Evolutionary conservation across 2,113 vertebrate species (phyloP).

Genomic region (Taurulus bubalis): DNA sequence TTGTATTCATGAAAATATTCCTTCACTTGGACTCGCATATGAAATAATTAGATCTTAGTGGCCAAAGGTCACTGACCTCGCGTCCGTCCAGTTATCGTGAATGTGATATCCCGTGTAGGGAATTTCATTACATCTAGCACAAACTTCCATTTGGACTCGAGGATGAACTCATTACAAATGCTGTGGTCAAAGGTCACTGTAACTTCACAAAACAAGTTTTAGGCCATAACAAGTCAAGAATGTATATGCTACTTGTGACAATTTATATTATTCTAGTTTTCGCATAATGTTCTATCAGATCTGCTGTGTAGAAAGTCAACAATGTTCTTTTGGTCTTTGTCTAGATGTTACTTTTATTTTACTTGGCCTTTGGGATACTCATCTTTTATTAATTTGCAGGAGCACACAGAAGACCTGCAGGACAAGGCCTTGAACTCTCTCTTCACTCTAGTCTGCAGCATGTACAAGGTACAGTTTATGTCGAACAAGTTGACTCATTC

Average conservation of each 20-base stretch:
- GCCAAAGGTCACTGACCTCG: too few relatives aligned
- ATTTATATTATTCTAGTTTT: not conserved
- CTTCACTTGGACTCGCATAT: too few relatives aligned
- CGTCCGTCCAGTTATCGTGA: too few relatives aligned
- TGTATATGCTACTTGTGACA: too few relatives aligned
- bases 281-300: not conserved
- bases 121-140: too few relatives aligned
- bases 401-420: constrained; percentile 80
- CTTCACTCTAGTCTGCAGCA: constrained; percentile 82
- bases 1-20: not conserved
- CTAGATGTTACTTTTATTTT: not conserved
- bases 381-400: constrained; percentile 50
- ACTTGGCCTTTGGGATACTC: not conserved
- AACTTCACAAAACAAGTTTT: too few relatives aligned
- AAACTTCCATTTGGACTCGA: too few relatives aligned
- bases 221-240: too few relatives aligned
- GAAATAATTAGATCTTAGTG: too few relatives aligned
- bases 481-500: not conserved
- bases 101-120: too few relatives aligned
- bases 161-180: too few relatives aligned
- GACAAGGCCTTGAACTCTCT: constrained; percentile 75
- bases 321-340: not conserved
- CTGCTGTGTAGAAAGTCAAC: not conserved
- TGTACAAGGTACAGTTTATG: constrained; percentile 83
- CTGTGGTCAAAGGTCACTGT: too few relatives aligned